These are phyloP conservation scores for Porites lutea DNA, from an alignment of 64 coral and sea anemone species.

Conservation along the genomic window DNA sequence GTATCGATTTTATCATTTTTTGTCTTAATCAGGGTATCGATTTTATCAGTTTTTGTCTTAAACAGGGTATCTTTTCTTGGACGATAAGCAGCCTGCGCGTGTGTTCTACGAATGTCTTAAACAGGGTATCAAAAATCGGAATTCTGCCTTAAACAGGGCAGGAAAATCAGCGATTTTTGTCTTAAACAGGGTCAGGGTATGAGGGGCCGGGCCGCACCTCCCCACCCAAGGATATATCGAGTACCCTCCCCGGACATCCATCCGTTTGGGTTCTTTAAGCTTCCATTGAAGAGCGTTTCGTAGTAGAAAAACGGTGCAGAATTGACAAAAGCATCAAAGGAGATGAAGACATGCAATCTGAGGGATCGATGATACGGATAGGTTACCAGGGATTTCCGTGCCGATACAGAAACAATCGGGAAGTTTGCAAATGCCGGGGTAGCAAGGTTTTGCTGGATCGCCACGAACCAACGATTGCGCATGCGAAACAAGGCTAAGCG, in stretches of 20 bases:
- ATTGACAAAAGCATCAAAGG: slow-evolving; percentile 72
- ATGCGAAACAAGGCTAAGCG: background rate
- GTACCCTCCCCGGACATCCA: background rate
- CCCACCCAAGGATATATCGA: no score
- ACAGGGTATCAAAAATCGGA: no score
- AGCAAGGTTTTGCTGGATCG: slow-evolving; percentile 5
- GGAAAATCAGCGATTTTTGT: no score
- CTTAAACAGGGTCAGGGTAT: no score
- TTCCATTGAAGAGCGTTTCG: slow-evolving; percentile 61
- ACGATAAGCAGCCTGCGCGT: no score
- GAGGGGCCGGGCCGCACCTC: no score
- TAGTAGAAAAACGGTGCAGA: background rate
- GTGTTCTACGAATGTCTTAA: no score
- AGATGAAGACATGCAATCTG: slow-evolving; percentile 77
- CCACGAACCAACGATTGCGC: background rate
- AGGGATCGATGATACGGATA: slow-evolving; percentile 66
- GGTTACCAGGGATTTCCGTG: slow-evolving; percentile 61
- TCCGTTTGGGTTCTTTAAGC: slow-evolving; percentile 72
- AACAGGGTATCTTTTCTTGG: no score
- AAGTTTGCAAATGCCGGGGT: slow-evolving; percentile 61
- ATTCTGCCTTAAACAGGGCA: no score
- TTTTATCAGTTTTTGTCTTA: no score
- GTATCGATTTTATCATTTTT: no score
- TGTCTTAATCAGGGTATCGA: no score
- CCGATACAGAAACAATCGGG: slow-evolving; percentile 81